Evolutionary conservation across 2,888 invertebrate species (phyloP), one percentile per base, ranked within the genome.

Genomic region (Lasius fuliginosus): DNA sequence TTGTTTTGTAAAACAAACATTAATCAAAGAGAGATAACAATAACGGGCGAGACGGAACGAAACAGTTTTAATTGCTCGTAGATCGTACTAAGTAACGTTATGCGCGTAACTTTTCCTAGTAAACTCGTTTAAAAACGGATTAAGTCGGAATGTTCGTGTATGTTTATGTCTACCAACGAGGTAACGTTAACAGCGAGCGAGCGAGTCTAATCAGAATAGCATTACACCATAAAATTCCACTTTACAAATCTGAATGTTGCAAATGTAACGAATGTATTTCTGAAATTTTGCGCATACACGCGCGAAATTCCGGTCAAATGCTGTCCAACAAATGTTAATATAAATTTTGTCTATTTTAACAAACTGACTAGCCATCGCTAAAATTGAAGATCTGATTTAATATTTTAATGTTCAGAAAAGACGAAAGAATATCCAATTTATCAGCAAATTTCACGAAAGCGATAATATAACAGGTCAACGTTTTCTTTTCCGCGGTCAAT

Each of bases 221-320:
- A 88, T 89, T 89, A 88, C 86, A 74, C 67, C 58, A 74, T 75
- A 88, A 89, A 89, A 89, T 86, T 89, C 76, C 84, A 83, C 86
- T 84, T 88, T 86, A 84, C 88, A 81, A 83, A 90, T 90, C 49
- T 76, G 46, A 64, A 65, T 30, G 49, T 76, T 11, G 46, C 62
- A 18, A 30, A 53, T 71, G 33, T 88, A 88, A 89, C 84, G 85
- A 85, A 89, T 76, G 85, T 84, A 83, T 65, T 82, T 71, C 36
- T 69, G 65, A 85, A 85, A 86, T 87, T 84, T 56, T 65, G 30
- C 56, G 8, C 69, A 12, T 12, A 33, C 6, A 23, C 9, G 9
- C 5, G 4, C 36, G n/a, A 33, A 5, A 36, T 5, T 36, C 11
- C 11, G 18, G 4, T 68, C n/a, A 9, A 3, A n/a, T n/a, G 15